Evolutionary conservation across 1,140 invertebrate genomes (phyloP).

Genomic region (Ridgeia piscesae): DNA sequence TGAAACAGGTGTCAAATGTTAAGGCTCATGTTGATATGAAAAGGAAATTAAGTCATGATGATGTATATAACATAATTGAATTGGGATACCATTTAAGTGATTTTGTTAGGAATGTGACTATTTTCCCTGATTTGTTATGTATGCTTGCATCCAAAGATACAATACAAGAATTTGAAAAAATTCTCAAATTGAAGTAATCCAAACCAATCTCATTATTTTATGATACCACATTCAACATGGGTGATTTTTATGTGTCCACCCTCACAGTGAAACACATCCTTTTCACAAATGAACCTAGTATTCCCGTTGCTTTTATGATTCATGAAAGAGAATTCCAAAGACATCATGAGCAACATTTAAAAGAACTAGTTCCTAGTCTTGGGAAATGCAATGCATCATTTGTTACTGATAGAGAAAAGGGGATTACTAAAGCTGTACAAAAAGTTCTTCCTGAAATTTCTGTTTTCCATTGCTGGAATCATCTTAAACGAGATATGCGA

Average conservation of each 20-base stretch:
- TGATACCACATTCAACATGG: background rate
- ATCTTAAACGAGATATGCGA: no score
- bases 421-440: no score
- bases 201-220: background rate
- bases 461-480: no score
- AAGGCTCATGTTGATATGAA: background rate
- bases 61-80: background rate
- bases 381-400: no score
- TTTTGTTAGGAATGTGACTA: background rate
- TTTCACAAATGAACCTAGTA: no score
- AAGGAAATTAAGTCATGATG: background rate
- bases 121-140: background rate
- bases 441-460: no score
- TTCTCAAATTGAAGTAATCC: background rate
- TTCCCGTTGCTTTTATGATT: no score
- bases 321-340: no score
- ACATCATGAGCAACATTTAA: no score
- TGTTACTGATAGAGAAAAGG: no score
- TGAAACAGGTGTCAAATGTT: background rate
- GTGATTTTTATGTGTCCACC: background rate
- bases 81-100: background rate
- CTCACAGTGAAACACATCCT: background rate
- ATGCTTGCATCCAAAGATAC: background rate
- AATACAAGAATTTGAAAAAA: background rate
- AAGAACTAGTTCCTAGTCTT: no score